These are phyloP conservation scores for Sarcoramphus papa DNA, from an alignment of 2,797 vertebrate species.

Conservation along the genomic window DNA sequence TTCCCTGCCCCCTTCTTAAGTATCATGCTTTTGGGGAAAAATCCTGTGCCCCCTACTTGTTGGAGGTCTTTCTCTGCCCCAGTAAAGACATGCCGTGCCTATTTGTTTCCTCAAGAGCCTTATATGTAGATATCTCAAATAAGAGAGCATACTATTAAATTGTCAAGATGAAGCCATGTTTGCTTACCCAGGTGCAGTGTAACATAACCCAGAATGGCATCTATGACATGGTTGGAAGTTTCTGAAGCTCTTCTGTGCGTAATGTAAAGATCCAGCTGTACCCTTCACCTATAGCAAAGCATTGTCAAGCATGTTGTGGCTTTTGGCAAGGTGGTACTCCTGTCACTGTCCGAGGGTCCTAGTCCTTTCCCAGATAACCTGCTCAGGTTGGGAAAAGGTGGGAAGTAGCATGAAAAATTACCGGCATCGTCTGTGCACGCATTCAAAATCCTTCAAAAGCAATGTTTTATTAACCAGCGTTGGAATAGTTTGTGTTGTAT, in stretches of 20 bases:
- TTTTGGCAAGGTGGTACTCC: background rate
- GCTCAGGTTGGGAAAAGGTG: background rate
- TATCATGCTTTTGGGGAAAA: background rate
- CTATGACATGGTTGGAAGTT: background rate
- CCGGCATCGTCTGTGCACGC: accelerated
- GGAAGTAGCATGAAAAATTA: background rate
- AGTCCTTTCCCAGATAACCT: background rate
- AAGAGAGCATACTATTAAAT: background rate
- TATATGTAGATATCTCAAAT: background rate
- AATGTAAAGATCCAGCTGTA: background rate
- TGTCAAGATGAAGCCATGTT: background rate
- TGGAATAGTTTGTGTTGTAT: background rate
- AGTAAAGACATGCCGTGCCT: background rate
- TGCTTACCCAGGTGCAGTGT: background rate
- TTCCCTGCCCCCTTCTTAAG: background rate
- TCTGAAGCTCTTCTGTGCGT: background rate
- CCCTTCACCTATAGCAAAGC: background rate
- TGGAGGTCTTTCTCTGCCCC: background rate
- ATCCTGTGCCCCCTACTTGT: background rate
- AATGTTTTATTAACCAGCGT: background rate
- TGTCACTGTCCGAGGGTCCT: background rate
- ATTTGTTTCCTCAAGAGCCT: background rate
- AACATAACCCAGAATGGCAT: background rate
- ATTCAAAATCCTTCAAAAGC: background rate
- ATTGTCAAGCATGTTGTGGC: background rate